Conservation (phyloP, 2,888 invertebrate genomes). For the Caradrina clavipalpis region DNA sequence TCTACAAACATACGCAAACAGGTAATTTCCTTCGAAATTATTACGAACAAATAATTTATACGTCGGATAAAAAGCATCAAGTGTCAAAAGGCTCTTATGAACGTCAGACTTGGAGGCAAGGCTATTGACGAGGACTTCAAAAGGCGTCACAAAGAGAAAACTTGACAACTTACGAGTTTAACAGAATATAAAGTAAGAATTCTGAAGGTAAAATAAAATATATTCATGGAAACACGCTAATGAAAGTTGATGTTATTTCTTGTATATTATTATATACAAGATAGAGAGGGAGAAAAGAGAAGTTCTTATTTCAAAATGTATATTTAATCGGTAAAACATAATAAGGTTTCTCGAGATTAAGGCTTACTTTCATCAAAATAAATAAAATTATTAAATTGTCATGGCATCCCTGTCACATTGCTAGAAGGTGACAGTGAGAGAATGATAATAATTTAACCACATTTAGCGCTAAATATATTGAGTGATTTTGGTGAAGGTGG, state of each 20-base stretch:
- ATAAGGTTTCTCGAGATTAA: background rate
- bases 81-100: constrained; percentile 22
- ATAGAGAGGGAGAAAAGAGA: no score
- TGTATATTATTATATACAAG: background rate
- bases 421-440: no score
- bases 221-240: background rate
- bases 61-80: constrained; percentile 28
- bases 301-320: background rate
- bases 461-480: no score
- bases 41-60: constrained; percentile 18
- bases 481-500: no score
- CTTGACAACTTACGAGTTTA: constrained; percentile 23
- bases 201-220: background rate
- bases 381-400: no score
- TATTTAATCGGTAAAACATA: background rate
- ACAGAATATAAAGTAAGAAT: constrained; percentile 10
- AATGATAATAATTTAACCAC: no score
- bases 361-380: no score
- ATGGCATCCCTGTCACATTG: no score
- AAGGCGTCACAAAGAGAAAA: constrained; percentile 27
- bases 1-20: constrained; percentile 1
- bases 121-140: constrained; percentile 39
- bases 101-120: constrained; percentile 7
- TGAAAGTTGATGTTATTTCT: background rate
- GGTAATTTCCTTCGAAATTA: constrained; percentile 15